A percentile compares a stretch with the other conserved stretches of the same genome.
phyloP scores from a whole-genome alignment of 2,113 vertebrate genomes.

The Rhinopomastus cyanomelas region DNA sequence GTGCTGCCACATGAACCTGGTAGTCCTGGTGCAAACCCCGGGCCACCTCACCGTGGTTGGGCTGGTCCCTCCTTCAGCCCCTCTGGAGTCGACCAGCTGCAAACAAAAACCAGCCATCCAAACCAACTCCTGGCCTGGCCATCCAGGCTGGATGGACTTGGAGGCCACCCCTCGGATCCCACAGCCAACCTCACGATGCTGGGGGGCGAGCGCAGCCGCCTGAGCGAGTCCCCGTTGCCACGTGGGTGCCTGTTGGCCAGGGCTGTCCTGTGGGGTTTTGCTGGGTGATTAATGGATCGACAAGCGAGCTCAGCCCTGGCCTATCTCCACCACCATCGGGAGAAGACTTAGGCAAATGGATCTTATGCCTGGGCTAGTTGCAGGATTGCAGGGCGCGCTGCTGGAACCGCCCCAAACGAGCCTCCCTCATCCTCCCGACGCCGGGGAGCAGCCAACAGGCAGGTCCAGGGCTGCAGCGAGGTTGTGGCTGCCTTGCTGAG shows the following conservation, averaged over 20 bases:
- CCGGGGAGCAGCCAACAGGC: not conserved
- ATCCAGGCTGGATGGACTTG: not conserved
- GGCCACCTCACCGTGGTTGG: rapidly evolving
- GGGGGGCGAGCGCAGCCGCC: not conserved
- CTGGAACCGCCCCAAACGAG: not conserved
- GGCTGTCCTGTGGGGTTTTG: not conserved
- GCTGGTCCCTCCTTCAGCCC: not conserved
- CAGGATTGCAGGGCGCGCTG: not conserved
- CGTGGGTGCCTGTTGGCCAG: not conserved
- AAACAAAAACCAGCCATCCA: not conserved
- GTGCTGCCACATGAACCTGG: rapidly evolving
- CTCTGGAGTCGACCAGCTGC: not conserved
- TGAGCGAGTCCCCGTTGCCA: not conserved
- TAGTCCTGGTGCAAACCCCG: not conserved
- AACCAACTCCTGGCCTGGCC: not conserved
- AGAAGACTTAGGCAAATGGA: not conserved
- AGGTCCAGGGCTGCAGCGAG: not conserved
- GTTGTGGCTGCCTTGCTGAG: not conserved
- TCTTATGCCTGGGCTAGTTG: constrained; percentile 16
- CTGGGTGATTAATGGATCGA: not conserved
- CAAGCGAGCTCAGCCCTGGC: not conserved
- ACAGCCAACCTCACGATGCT: not conserved
- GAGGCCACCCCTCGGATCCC: not conserved
- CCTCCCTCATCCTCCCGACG: rapidly evolving
- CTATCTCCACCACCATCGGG: not conserved